Conservation (phyloP, 1,140 invertebrate species). For the Musca vetustissima region DNA sequence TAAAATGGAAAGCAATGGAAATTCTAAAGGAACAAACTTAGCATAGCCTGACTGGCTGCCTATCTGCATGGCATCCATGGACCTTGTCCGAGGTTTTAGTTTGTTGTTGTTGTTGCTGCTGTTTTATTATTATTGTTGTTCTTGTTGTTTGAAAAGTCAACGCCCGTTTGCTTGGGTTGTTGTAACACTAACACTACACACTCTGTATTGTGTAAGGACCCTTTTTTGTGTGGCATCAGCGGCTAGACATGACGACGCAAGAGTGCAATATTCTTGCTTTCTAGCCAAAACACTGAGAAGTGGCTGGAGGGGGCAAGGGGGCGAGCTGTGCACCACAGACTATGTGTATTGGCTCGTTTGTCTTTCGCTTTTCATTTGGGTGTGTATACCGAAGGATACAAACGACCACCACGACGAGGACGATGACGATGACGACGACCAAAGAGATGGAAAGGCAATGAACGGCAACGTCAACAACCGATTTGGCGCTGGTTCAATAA, state of each 20-base stretch:
- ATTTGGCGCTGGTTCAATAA: not conserved
- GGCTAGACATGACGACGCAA: slow-evolving; percentile 15
- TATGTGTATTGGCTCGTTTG: slow-evolving; percentile 44
- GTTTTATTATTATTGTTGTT: no score
- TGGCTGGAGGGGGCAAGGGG: not conserved
- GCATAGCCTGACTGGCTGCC: not conserved
- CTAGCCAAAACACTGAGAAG: not conserved
- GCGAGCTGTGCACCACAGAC: slow-evolving; percentile 36
- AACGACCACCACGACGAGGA: no score
- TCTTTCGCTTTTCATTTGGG: slow-evolving; percentile 55
- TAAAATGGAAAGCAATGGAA: no score
- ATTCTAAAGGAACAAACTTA: not conserved
- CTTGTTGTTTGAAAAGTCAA: not conserved
- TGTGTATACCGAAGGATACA: slow-evolving; percentile 42
- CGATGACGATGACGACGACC: no score
- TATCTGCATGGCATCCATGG: not conserved
- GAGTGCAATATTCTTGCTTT: slow-evolving; percentile 16
- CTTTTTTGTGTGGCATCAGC: slow-evolving; percentile 21
- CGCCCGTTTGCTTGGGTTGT: slow-evolving; percentile 10
- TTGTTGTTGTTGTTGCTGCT: no score
- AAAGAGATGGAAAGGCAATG: slow-evolving; percentile 37
- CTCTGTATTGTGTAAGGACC: slow-evolving; percentile 25
- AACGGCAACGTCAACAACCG: slow-evolving; percentile 32
- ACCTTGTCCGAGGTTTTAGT: slow-evolving; percentile 13
- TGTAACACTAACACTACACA: slow-evolving; percentile 30